A percentile compares a stretch with the other conserved stretches of the same genome.
These are phyloP conservation scores for Tokudaia tokunoshimensis DNA, from an alignment of 2,797 vertebrate species.

Conservation along the genomic window DNA sequence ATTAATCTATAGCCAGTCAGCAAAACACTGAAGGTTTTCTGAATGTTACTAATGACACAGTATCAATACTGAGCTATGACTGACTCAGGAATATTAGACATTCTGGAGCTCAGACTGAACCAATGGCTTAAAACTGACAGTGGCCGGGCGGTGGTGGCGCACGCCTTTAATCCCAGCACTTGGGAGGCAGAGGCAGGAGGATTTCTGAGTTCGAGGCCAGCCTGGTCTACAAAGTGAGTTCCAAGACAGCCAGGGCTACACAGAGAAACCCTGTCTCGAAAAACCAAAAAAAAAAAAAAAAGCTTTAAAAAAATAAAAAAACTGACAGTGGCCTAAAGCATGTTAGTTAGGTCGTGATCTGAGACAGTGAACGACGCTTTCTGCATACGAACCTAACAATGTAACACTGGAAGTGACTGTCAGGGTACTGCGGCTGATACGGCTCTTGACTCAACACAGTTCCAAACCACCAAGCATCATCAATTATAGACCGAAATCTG, in stretches of 20 bases:
- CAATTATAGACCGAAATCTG: slow-evolving; percentile 97
- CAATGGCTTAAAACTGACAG: neutral
- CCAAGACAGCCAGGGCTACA: too few relatives aligned
- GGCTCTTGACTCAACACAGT: slow-evolving; percentile 97
- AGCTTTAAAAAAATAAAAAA: too few relatives aligned
- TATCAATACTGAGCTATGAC: neutral
- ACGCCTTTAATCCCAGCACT: too few relatives aligned
- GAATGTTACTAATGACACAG: neutral
- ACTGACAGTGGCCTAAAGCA: neutral
- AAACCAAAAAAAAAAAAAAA: too few relatives aligned
- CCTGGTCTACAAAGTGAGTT: too few relatives aligned
- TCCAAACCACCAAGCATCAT: slow-evolving; percentile 99
- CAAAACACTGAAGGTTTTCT: neutral
- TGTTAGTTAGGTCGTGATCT: neutral
- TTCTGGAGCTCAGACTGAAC: neutral
- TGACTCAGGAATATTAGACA: neutral
- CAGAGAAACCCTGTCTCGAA: too few relatives aligned
- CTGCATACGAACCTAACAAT: slow-evolving; percentile 93
- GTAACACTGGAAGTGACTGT: slow-evolving; percentile 99
- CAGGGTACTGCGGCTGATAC: slow-evolving; percentile 95
- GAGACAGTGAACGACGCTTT: neutral
- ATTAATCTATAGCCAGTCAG: neutral
- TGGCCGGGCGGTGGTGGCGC: too few relatives aligned
- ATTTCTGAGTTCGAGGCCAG: too few relatives aligned
- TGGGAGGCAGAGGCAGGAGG: too few relatives aligned